Evolutionary conservation across 1,140 invertebrate species (phyloP), one percentile per base, ranked within the genome.

Genomic region (Drosophila nasuta): DNA sequence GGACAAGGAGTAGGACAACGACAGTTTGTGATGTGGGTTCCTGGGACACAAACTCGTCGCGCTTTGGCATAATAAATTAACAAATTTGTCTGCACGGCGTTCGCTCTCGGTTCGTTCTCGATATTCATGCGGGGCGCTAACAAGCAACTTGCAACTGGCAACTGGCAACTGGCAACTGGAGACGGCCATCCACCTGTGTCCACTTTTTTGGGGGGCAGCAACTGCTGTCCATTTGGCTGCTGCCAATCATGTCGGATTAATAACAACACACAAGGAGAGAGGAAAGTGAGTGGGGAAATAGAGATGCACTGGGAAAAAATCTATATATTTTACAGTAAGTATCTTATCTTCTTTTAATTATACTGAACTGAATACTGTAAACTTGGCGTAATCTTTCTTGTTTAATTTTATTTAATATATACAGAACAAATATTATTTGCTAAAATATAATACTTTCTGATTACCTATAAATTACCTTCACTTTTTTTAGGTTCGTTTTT

Each of bases 221-320:
- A 41, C 69, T 68, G 63, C 56, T 87, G 82, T 87, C 77, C 83
- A 87, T 87, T 89, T 81, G 70, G 75, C 67, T 85, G 81, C 85
- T 89, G 85, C 85, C 85, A 89, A 89, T 89, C 85, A 89, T 85
- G 85, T 76, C 72, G 85, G 85, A 89, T 89, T 89, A 89, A 89
- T 89, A 89, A 89, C 85, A 89, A 64, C 57, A 45, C 52, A 67
- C 38, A 60, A 2, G 7, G 8, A 17, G 5, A 63, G 7, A 60
- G 4, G 20, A 25, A 11, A 8, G 1, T 58, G 3, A 28, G 20
- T 13, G 1, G 13, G 5, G 15, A 2, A 56, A n/a, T 8, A 41
- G 13, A 8, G 38, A 13, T 25, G 3, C 35, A 38, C 35, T 10
- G 35, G 3, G 35, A 38, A 10, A 38, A 38, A 38, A 38, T 10